These are phyloP conservation scores for Pyrrhia umbra DNA, from an alignment of 2,888 invertebrate species.

Conservation along the genomic window DNA sequence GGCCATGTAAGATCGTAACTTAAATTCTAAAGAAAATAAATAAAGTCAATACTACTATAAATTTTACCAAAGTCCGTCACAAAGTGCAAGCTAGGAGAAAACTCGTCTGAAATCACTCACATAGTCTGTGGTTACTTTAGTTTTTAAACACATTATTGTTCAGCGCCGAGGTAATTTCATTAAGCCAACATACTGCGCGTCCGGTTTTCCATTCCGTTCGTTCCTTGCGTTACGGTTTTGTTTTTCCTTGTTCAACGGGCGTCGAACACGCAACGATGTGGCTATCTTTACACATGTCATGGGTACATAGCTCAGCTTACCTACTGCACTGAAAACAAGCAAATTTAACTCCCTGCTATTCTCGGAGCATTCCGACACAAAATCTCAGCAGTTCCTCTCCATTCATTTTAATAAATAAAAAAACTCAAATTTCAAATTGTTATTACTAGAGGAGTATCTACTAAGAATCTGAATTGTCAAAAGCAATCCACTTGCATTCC, in stretches of 20 bases:
- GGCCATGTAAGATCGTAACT: too few species aligned
- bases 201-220: slow-evolving; percentile 41
- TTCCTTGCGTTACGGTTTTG: slow-evolving; percentile 58
- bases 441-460: too few species aligned
- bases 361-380: slow-evolving; percentile 69
- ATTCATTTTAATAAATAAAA: too few species aligned
- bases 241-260: slow-evolving; percentile 61
- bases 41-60: background rate
- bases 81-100: background rate
- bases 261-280: slow-evolving; percentile 72
- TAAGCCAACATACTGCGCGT: slow-evolving; percentile 31
- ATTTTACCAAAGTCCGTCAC: background rate
- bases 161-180: slow-evolving; percentile 42
- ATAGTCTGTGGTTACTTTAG: slow-evolving; percentile 5
- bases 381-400: slow-evolving; percentile 42
- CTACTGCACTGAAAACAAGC: slow-evolving; percentile 75
- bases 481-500: slow-evolving; percentile 10
- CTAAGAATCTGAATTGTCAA: background rate
- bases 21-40: background rate
- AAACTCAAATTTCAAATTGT: too few species aligned
- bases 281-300: slow-evolving; percentile 72
- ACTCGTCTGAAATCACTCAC: slow-evolving; percentile 9
- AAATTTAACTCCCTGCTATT: slow-evolving; percentile 77
- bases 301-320: slow-evolving; percentile 62
- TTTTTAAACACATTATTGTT: slow-evolving; percentile 30